Base-by-base conservation (phyloP, 2,113 vertebrate species). In the Apus apus region DNA sequence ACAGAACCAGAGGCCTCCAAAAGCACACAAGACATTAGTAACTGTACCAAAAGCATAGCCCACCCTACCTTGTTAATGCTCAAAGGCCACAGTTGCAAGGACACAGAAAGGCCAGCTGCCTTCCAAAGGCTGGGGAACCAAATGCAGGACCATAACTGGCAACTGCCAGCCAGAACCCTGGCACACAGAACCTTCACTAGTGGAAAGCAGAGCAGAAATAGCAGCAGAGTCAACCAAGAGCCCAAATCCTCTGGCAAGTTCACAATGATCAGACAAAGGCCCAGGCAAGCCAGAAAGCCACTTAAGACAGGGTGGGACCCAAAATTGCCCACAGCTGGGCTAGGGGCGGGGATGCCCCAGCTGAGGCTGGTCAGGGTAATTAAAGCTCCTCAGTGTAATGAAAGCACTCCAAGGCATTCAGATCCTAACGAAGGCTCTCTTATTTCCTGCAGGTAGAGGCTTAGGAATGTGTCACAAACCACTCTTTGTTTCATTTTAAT, bases 221-320 rank as follows among this genome's bases (percentile, higher is more conserved):
- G 26, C 38, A 78, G 10, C 10, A 45, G 6, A 8, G 14, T 13
- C 6, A 38, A 38, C 8, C 48, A 15, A 2, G 1, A 57, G 7
- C 4, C 6, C 40, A 12, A 6, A 5, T 3, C 17, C 9, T 54
- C 21, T 3, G 2, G 9, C 1, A 34, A 19, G 12, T 0, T 15
- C 36, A 4, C 0, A 0, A 1, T 0, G 0, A 23, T 0, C 4
- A 45, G 4, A 11, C 32, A 48, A 14, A 46, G 7, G 2, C 8
- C 8, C 9, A 21, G 15, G 1, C 3, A 12, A 5, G 2, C 1
- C 29, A 46, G 18, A 6, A 7, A 1, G 4, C 1, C n/a, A 5
- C 4, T 0, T 0, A 7, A 48, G 36, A 11, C 0, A 0, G 16
- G 36, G 7, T 27, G 22, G 46, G 13, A 30, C 5, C 1, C 1